Conservation (phyloP, 2,888 invertebrate genomes). For the Lithophane ornitopus region DNA sequence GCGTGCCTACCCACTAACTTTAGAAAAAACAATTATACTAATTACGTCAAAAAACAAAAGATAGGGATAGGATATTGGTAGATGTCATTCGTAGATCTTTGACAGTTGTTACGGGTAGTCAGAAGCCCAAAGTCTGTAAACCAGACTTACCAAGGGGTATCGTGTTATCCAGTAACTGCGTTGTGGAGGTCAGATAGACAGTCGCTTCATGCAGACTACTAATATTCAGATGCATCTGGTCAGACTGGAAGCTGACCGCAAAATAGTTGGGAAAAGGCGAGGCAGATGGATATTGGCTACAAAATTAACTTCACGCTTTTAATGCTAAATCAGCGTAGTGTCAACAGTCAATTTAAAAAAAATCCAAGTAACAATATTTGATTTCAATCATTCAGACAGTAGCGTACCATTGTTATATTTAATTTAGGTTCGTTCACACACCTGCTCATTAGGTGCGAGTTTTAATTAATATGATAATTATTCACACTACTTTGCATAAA, state of each 20-base stretch:
- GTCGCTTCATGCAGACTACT: no score
- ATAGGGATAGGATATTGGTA: no score
- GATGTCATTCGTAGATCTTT: not conserved
- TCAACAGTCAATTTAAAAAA: slow-evolving; percentile 5
- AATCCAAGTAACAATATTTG: slow-evolving; percentile 4
- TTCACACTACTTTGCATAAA: slow-evolving; percentile 32
- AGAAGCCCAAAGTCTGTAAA: not conserved
- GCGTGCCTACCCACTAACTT: no score
- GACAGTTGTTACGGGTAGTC: not conserved
- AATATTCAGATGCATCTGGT: no score
- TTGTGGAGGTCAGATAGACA: no score
- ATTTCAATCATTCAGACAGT: slow-evolving; percentile 18
- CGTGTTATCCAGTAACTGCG: no score
- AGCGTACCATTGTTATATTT: slow-evolving; percentile 32
- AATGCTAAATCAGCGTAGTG: not conserved
- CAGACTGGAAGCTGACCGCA: not conserved
- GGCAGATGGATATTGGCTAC: not conserved
- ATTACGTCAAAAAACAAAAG: no score
- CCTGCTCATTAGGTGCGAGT: slow-evolving; percentile 32
- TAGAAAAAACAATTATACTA: no score
- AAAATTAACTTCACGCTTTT: not conserved
- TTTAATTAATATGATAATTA: slow-evolving; percentile 58
- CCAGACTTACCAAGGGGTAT: no score
- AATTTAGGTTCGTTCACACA: slow-evolving; percentile 21
- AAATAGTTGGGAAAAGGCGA: not conserved